Evolutionary conservation across 2,113 vertebrate species (phyloP).

Genomic region (Steatornis caripensis): DNA sequence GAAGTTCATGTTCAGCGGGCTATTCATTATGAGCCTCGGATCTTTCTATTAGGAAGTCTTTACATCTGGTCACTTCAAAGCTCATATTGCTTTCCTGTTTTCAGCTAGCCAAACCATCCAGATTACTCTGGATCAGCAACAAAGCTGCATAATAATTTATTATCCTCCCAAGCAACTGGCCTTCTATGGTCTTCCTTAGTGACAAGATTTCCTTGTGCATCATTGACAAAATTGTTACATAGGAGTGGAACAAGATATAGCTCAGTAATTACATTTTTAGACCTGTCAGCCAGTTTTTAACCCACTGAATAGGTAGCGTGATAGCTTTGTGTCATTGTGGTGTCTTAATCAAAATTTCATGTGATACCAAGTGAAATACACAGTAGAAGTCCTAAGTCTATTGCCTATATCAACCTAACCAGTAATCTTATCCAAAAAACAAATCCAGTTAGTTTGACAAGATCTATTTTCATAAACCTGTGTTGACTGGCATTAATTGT

Average conservation of each 20-base stretch:
- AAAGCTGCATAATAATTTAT: neutral
- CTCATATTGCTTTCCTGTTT: neutral
- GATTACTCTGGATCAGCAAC: neutral
- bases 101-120: neutral
- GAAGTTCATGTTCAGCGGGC: neutral
- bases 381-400: neutral
- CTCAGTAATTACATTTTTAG: neutral
- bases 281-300: neutral
- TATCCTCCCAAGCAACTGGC: neutral
- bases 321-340: neutral
- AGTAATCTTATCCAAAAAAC: constrained; percentile 49
- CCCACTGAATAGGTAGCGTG: neutral
- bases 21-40: neutral
- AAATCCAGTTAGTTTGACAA: constrained; percentile 53
- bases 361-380: neutral
- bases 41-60: neutral
- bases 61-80: neutral
- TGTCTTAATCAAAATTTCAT: constrained; percentile 4
- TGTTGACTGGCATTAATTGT: constrained; percentile 65
- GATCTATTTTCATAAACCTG: constrained; percentile 39
- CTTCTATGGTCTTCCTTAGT: neutral
- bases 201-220: neutral
- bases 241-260: neutral
- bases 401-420: constrained; percentile 33
- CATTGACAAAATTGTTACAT: neutral